phyloP scores from a whole-genome alignment of 30 jellyfish, hydroid and myxozoan genomes.

The Morbakka virulenta region DNA sequence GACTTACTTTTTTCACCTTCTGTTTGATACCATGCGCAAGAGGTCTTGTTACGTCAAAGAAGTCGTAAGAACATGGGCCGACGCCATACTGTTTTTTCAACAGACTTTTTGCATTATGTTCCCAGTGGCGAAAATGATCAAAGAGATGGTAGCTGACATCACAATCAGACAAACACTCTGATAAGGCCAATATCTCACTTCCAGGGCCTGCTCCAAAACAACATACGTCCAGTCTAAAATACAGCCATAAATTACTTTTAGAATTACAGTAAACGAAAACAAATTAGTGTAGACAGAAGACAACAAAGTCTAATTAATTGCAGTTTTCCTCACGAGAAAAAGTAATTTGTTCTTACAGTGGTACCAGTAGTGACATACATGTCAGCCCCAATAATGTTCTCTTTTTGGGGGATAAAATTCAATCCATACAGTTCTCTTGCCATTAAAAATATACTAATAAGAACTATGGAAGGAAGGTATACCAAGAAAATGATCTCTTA shows the following conservation, averaged over 20 bases:
- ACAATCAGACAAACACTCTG: slow-evolving; percentile 63
- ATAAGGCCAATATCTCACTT: slow-evolving; percentile 83
- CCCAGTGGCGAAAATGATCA: slow-evolving; percentile 88
- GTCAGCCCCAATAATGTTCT: too few relatives aligned
- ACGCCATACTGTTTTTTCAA: slow-evolving; percentile 61
- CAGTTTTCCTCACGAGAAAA: too few relatives aligned
- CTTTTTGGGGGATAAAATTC: too few relatives aligned
- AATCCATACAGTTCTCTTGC: too few relatives aligned
- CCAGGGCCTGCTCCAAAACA: slow-evolving; percentile 99
- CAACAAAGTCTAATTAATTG: too few relatives aligned
- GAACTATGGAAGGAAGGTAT: too few relatives aligned
- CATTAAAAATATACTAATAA: too few relatives aligned
- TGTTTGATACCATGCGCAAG: slow-evolving; percentile 35
- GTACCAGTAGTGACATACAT: too few relatives aligned
- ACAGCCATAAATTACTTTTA: neutral
- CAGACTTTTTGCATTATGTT: slow-evolving; percentile 82
- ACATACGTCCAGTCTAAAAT: slow-evolving; percentile 68
- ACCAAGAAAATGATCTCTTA: too few relatives aligned
- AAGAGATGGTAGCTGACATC: slow-evolving; percentile 65
- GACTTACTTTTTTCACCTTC: slow-evolving; percentile 51
- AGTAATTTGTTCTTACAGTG: too few relatives aligned
- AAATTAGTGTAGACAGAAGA: too few relatives aligned
- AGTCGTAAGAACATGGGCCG: slow-evolving; percentile 58
- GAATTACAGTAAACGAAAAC: neutral
- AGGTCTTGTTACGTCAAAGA: slow-evolving; percentile 59